Evolutionary conservation across 37 sponge, comb jelly and placozoan species (phyloP).

Genomic region (Spongilla lacustris): DNA sequence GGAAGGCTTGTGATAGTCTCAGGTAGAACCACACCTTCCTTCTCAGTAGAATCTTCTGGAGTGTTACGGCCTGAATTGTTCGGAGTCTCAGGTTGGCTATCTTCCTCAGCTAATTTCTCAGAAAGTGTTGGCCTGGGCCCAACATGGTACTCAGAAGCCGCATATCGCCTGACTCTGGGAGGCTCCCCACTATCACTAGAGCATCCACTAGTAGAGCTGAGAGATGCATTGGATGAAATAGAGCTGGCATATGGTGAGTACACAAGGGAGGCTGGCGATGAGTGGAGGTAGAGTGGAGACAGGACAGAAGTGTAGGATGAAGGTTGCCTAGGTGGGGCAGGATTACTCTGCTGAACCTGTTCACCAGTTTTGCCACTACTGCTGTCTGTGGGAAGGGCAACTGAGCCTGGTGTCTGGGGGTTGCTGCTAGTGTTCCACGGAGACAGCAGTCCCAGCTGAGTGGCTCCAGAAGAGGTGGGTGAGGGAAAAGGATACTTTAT

Average conservation of each 20-base stretch:
- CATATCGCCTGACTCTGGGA: constrained; percentile 5
- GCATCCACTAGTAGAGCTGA: constrained; percentile 68
- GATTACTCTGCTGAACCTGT: background rate
- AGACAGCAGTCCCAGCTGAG: constrained; percentile 28
- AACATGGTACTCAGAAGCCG: constrained; percentile 63
- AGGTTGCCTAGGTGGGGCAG: background rate
- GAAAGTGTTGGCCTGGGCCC: constrained; percentile 41
- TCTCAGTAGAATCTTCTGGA: constrained; percentile 19
- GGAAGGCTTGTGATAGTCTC: background rate
- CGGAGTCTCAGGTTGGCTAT: constrained; percentile 38
- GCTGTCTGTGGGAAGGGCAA: background rate
- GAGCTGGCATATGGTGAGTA: constrained; percentile 40
- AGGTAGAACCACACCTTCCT: constrained; percentile 21
- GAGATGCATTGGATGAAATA: constrained; percentile 37
- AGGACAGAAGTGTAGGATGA: constrained; percentile 24
- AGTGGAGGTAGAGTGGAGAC: constrained; percentile 53
- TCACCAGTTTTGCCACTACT: background rate
- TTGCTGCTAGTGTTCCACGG: constrained; percentile 40
- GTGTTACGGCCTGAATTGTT: constrained; percentile 58
- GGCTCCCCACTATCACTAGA: constrained; percentile 43
- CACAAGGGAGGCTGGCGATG: constrained; percentile 56
- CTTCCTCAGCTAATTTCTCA: constrained; percentile 45
- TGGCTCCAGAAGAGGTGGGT: constrained; percentile 41
- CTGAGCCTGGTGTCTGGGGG: background rate
- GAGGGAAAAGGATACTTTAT: constrained; percentile 58